phyloP scores from a whole-genome alignment of 2,888 invertebrate genomes.

The Cabera pusaria region DNA sequence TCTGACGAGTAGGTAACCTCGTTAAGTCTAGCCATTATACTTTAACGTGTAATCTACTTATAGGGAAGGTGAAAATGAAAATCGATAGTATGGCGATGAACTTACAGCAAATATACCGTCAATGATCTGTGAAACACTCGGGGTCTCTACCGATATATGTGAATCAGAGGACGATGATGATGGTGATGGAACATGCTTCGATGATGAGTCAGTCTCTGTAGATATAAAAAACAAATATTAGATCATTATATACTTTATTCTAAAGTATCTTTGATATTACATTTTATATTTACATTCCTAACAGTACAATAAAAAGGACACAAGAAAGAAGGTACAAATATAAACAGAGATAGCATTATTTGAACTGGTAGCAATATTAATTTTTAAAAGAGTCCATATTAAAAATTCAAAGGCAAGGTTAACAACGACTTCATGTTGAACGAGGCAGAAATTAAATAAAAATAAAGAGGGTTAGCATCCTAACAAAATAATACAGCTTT shows the following conservation, averaged over 20 bases:
- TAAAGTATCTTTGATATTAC: too few relatives aligned
- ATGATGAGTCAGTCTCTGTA: conserved; percentile 55
- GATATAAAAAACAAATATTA: conserved; percentile 20
- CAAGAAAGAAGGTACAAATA: too few relatives aligned
- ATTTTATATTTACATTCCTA: too few relatives aligned
- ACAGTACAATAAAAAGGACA: too few relatives aligned
- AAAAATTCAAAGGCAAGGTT: not conserved
- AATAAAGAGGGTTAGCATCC: conserved; percentile 1
- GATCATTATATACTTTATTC: too few relatives aligned
- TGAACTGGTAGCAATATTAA: too few relatives aligned
- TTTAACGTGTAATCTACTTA: too few relatives aligned
- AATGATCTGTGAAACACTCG: conserved; percentile 67
- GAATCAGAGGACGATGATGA: conserved; percentile 58
- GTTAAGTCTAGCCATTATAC: too few relatives aligned
- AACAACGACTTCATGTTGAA: not conserved
- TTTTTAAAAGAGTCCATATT: too few relatives aligned
- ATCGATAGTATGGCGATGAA: conserved; percentile 45
- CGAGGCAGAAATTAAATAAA: conserved; percentile 1
- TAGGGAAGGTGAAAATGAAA: too few relatives aligned
- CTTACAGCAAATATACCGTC: conserved; percentile 76
- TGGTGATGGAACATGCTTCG: conserved; percentile 62
- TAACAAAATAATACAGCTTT: conserved; percentile 11
- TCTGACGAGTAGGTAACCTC: too few relatives aligned
- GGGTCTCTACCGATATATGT: conserved; percentile 68
- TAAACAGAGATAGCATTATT: too few relatives aligned